Conservation (phyloP, 2,797 vertebrate genomes). For the Gambelia wislizenii region DNA sequence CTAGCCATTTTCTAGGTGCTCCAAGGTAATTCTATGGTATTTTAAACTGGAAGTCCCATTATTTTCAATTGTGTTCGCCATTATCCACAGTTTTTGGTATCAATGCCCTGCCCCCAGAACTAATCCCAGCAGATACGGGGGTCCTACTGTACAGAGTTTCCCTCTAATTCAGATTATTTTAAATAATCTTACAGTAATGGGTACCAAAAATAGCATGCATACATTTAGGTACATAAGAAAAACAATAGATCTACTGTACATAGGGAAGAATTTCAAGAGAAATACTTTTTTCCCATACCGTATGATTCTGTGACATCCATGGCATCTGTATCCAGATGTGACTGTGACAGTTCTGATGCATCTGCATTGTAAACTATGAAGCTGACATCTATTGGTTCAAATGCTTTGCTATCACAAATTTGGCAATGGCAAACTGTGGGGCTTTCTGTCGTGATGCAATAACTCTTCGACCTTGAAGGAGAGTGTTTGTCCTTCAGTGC, state of each 20-base stretch:
- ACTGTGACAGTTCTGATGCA: constrained; percentile 8
- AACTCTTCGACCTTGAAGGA: neutral
- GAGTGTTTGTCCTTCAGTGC: neutral
- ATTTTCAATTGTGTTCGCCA: too few species aligned
- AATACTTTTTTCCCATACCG: neutral
- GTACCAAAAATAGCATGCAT: neutral
- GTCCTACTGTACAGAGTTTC: too few species aligned
- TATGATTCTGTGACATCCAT: constrained; percentile 15
- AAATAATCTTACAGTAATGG: neutral
- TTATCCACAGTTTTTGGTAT: too few species aligned
- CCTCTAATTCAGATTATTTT: accelerated
- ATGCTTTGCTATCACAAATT: neutral
- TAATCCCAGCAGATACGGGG: too few species aligned
- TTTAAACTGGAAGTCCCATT: too few species aligned
- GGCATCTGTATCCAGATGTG: neutral
- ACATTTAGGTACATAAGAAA: neutral
- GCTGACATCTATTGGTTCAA: constrained; percentile 25
- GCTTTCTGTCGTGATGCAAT: neutral
- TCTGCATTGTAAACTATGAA: neutral
- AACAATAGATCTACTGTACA: neutral
- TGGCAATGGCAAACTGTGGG: neutral
- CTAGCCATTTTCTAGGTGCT: too few species aligned
- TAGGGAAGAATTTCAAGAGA: neutral
- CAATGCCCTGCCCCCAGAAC: too few species aligned
- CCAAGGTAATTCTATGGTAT: too few species aligned